Evolutionary conservation across 2,797 vertebrate genomes (phyloP).

Genomic region (Lagorchestes hirsutus): DNA sequence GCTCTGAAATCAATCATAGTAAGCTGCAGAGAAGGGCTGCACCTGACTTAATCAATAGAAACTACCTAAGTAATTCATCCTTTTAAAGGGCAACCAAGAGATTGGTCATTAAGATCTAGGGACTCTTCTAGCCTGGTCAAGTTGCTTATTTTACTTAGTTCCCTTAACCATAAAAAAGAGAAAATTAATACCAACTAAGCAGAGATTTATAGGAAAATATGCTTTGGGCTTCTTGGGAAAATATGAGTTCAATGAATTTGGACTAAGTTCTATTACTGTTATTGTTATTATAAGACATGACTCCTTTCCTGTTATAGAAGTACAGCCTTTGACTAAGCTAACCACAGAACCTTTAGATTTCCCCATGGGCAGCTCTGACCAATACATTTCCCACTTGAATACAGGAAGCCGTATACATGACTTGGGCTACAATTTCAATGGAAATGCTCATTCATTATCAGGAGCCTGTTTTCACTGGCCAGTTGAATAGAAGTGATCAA

Average conservation of each 20-base stretch:
- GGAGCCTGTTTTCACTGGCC: not conserved
- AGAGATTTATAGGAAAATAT: not conserved
- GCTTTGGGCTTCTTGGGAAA: constrained; percentile 23
- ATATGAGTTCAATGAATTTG: not conserved
- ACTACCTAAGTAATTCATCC: not conserved
- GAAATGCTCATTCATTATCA: not conserved
- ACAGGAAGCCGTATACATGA: not conserved
- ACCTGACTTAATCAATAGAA: not conserved
- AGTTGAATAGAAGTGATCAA: constrained; percentile 1
- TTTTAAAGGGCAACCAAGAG: not conserved
- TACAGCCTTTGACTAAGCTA: not conserved
- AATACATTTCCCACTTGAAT: not conserved
- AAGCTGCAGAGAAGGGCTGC: not conserved
- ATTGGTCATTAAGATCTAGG: not conserved
- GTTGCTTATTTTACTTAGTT: not conserved
- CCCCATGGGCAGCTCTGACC: not conserved
- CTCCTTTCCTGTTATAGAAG: not conserved
- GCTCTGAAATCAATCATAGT: not conserved
- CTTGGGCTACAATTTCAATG: not conserved
- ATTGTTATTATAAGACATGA: constrained; percentile 45
- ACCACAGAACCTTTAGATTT: not conserved
- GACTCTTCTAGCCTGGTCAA: not conserved
- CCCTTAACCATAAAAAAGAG: not conserved
- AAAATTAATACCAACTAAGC: not conserved
- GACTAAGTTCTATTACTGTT: not conserved